These are phyloP conservation scores for Chaetoderma sp. DNA, from an alignment of 2,888 invertebrate genomes.

Conservation along the genomic window DNA sequence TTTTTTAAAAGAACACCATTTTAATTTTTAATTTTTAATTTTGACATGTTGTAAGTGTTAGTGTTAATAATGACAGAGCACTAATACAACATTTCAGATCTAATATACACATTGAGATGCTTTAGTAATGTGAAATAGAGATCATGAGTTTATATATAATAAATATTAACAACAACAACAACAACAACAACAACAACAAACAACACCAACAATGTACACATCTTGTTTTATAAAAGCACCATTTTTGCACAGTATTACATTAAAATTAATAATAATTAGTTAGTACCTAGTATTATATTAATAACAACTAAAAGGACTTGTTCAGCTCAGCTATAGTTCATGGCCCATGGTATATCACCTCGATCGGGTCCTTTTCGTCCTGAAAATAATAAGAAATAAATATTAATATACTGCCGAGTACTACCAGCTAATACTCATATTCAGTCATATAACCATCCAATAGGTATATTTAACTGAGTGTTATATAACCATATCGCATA, in stretches of 20 bases:
- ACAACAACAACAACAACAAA: constrained; percentile 1
- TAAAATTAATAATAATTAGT: too few species aligned
- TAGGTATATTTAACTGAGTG: too few species aligned
- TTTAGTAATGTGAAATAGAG: too few species aligned
- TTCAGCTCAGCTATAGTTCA: constrained; percentile 44
- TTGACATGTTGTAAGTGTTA: too few species aligned
- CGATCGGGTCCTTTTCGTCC: constrained; percentile 46
- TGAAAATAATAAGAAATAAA: constrained; percentile 25
- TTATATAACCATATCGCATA: too few species aligned
- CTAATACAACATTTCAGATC: constrained; percentile 1
- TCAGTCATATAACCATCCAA: too few species aligned
- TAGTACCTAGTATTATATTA: constrained; percentile 1
- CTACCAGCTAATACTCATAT: too few species aligned
- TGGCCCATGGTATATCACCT: constrained; percentile 59
- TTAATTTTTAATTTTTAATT: too few species aligned
- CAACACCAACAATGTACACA: neutral
- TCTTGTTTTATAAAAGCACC: constrained; percentile 21
- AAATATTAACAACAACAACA: too few species aligned
- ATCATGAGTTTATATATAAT: too few species aligned
- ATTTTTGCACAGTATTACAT: too few species aligned
- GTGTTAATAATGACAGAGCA: constrained; percentile 2
- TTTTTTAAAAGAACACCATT: too few species aligned
- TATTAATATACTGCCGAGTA: neutral
- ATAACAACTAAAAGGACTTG: neutral
- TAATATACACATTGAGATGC: constrained; percentile 1